Evolutionary conservation across 2,888 invertebrate genomes (phyloP).

Genomic region (Galeopsomyia nigrocyanea): DNA sequence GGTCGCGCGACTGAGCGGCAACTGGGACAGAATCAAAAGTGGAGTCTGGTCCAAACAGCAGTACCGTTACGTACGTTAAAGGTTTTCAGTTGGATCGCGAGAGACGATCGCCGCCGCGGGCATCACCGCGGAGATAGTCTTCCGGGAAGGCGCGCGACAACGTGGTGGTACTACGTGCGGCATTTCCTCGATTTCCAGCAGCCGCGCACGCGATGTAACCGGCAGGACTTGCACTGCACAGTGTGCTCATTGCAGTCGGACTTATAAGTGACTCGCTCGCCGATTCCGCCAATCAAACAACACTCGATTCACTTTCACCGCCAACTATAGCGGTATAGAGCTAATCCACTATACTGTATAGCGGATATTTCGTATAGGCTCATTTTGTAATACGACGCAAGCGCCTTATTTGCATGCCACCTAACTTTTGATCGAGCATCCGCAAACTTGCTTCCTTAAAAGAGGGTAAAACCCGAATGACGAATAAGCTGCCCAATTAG

Average conservation of each 20-base stretch:
- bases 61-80: constrained; percentile 31
- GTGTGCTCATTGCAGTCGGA: too few relatives aligned
- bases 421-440: too few relatives aligned
- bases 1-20: not conserved
- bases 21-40: not conserved
- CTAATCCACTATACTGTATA: not conserved
- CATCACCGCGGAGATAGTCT: not conserved
- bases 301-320: constrained; percentile 33
- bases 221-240: too few relatives aligned
- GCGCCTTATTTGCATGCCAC: constrained; percentile 18
- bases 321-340: too few relatives aligned
- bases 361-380: constrained; percentile 28
- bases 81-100: not conserved
- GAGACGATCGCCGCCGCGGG: not conserved
- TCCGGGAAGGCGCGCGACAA: constrained; percentile 16
- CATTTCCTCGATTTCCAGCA: constrained; percentile 20
- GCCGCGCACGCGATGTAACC: too few relatives aligned
- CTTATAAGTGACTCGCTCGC: not conserved
- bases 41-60: not conserved
- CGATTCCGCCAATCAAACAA: constrained; percentile 16
- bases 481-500: too few relatives aligned
- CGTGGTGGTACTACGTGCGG: not conserved
- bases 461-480: too few relatives aligned
- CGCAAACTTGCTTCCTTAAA: too few relatives aligned
- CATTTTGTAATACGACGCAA: constrained; percentile 16